phyloP scores from a whole-genome alignment of 2,113 vertebrate genomes.

The Odontesthes bonariensis region DNA sequence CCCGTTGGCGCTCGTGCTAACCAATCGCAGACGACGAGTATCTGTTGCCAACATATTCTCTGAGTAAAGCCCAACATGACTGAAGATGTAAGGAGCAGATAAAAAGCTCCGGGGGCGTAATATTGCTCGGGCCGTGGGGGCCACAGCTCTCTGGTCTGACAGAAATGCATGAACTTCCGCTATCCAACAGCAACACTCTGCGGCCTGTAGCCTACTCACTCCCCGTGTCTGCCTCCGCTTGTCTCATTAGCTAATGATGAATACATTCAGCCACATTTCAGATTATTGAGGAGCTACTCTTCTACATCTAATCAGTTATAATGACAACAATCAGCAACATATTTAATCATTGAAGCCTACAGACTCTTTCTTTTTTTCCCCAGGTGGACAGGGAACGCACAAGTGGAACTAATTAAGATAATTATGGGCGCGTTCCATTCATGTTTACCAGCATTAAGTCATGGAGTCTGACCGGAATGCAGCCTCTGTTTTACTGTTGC shows the following conservation, averaged over 20 bases:
- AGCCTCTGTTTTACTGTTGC: background rate
- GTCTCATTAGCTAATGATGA: slow-evolving; percentile 9
- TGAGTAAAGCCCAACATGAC: slow-evolving; percentile 45
- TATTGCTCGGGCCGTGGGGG: slow-evolving; percentile 30
- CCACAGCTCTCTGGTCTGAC: slow-evolving; percentile 12
- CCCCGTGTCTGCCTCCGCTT: slow-evolving; percentile 1
- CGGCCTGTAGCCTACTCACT: background rate
- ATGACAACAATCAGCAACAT: background rate
- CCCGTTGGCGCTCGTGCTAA: slow-evolving; percentile 43
- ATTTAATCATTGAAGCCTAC: background rate
- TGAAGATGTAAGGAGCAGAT: slow-evolving; percentile 58
- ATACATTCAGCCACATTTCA: background rate
- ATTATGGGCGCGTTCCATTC: slow-evolving; percentile 24
- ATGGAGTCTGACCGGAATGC: background rate
- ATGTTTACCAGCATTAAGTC: background rate
- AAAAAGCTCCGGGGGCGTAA: slow-evolving; percentile 54
- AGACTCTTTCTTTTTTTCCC: background rate
- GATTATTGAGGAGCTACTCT: background rate
- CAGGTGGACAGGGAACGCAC: background rate
- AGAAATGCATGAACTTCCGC: slow-evolving; percentile 24
- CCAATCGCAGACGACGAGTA: slow-evolving; percentile 48
- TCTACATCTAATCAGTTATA: background rate
- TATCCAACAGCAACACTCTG: slow-evolving; percentile 26
- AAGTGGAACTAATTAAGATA: slow-evolving; percentile 34
- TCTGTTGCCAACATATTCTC: slow-evolving; percentile 62